Evolutionary conservation across 1,140 invertebrate species (phyloP).

Genomic region (Mylabris phalerata): DNA sequence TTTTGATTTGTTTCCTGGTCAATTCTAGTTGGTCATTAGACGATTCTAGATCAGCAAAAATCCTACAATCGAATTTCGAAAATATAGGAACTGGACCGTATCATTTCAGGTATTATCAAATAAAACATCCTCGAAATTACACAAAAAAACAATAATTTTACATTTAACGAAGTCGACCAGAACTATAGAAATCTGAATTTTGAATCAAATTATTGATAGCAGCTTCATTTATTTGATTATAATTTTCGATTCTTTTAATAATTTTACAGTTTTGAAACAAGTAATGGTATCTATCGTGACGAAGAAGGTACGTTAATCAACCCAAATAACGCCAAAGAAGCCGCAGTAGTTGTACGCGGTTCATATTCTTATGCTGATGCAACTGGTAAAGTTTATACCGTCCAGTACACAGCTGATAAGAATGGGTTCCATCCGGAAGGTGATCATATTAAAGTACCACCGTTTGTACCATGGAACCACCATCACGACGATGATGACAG

Average conservation of each 20-base stretch:
- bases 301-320: conserved; percentile 56
- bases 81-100: not conserved
- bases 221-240: too few species aligned
- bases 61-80: not conserved
- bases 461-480: conserved; percentile 24
- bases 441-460: conserved; percentile 38
- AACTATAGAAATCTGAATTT: too few species aligned
- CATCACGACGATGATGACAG: not conserved
- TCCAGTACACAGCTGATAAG: conserved; percentile 52
- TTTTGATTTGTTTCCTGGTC: too few species aligned
- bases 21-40: not conserved
- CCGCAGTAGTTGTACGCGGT: conserved; percentile 35
- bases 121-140: not conserved
- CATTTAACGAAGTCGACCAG: too few species aligned
- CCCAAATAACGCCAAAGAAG: conserved; percentile 42
- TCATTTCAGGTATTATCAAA: not conserved
- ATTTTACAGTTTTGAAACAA: conserved; percentile 27
- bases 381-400: conserved; percentile 49
- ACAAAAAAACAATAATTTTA: not conserved
- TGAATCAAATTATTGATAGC: not conserved
- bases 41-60: not conserved
- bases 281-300: conserved; percentile 55
- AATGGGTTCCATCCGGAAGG: conserved; percentile 49
- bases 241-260: not conserved
- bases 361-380: conserved; percentile 52